Base-by-base conservation (phyloP, 2,113 vertebrate species). In the Pterocles burchelli region DNA sequence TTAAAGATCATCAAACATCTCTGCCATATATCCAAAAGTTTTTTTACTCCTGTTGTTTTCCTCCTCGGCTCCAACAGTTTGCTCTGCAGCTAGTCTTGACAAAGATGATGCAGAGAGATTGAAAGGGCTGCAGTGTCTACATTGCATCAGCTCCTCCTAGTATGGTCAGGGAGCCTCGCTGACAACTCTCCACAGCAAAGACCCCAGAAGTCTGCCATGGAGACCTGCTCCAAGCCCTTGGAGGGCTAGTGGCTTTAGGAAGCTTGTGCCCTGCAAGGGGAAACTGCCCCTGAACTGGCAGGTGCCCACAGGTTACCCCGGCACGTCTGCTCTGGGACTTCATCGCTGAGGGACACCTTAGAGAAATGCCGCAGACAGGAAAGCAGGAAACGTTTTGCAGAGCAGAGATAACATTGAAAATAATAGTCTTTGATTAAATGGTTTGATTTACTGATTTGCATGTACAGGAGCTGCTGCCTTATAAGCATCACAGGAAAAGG, bases 311-410 rank as follows among this genome's bases (percentile, higher is more conserved):
- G 68, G 76, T 73, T 76, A 71, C 59, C 85, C 17, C 7, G 0
- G 15, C 36, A 36, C 0, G 1, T 34, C 79, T 66, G 62, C 0
- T 0, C 20, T 46, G 49, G 24, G 49, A 33, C 41, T 75, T 68
- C 45, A 22, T 17, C 22, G 15, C 55, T 1, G 14, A 88, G 62
- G 52, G 38, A 24, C 61, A 89, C 83, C 86, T 65, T 26, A 61
- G 57, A 93, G 76, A 76, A 95, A 84, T n/a, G 38, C 73, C 1
- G 0, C 83, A 71, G 88, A 41, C 85, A 85, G 91, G 88, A 96
- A 96, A 75, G 70, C 91, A 96, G 96, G 96, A 97, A 97, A 90
- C 1, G 6, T 38, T 89, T 75, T 96, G 95, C 85, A 89, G 28
- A 92, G 67, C 38, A 74, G 65, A 96, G 91, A 96, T 96, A 97